These are phyloP conservation scores for Listronotus oregonensis DNA, from an alignment of 1,140 invertebrate genomes.

Conservation along the genomic window DNA sequence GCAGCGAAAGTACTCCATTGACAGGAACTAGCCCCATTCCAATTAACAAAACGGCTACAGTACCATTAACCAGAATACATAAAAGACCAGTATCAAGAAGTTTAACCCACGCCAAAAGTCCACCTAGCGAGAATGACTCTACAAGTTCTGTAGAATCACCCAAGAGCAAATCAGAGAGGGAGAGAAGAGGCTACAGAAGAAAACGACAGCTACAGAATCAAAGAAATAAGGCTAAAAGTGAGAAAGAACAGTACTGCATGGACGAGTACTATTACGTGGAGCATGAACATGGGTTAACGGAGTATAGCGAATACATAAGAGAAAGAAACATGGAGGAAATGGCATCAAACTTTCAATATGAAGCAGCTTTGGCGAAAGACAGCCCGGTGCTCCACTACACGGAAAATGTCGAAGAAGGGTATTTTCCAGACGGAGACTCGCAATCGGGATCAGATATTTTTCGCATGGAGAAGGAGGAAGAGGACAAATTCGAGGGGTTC, in stretches of 20 bases:
- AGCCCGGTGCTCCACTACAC: constrained; percentile 52
- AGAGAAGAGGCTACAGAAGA: constrained; percentile 65
- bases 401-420: constrained; percentile 60
- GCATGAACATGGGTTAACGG: constrained; percentile 43
- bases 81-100: constrained; percentile 49
- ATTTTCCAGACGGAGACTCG: constrained; percentile 69
- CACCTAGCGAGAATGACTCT: constrained; percentile 70
- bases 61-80: constrained; percentile 52
- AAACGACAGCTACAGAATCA: constrained; percentile 64
- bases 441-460: constrained; percentile 61
- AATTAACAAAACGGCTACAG: constrained; percentile 53
- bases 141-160: constrained; percentile 68
- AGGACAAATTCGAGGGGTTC: constrained; percentile 61
- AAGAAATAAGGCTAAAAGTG: constrained; percentile 42
- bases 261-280: constrained; percentile 56
- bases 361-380: constrained; percentile 59
- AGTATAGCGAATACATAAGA: constrained; percentile 50
- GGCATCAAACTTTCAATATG: constrained; percentile 49
- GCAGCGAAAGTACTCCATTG: constrained; percentile 69
- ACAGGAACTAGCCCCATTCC: constrained; percentile 47
- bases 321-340: constrained; percentile 50
- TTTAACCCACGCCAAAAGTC: constrained; percentile 61
- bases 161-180: constrained; percentile 62
- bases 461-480: constrained; percentile 63
- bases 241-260: constrained; percentile 43